Evolutionary conservation across 2,888 invertebrate species (phyloP).

Genomic region (Temnothorax unifasciatus): DNA sequence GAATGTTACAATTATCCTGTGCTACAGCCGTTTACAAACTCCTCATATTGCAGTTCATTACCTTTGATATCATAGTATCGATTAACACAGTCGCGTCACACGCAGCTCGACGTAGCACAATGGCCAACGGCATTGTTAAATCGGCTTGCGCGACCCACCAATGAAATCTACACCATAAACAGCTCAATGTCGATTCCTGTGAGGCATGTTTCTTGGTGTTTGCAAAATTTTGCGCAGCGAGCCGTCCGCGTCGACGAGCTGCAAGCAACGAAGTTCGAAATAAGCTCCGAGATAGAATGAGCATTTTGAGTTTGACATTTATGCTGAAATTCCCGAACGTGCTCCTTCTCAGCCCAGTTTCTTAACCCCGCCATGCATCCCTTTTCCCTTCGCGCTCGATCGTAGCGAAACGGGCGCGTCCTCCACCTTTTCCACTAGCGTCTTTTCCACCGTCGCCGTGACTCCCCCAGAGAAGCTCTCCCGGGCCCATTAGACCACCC

Average conservation of each 20-base stretch:
- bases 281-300: slow-evolving; percentile 55
- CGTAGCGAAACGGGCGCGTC: slow-evolving; percentile 33
- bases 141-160: not conserved
- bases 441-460: slow-evolving; percentile 29
- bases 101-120: slow-evolving; percentile 15
- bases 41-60: slow-evolving; percentile 45
- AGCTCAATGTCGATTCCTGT: slow-evolving; percentile 5
- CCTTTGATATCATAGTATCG: slow-evolving; percentile 42
- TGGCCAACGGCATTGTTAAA: slow-evolving; percentile 12
- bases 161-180: slow-evolving; percentile 4
- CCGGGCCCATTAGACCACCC: slow-evolving; percentile 79
- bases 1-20: slow-evolving; percentile 27
- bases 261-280: slow-evolving; percentile 57
- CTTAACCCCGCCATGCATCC: slow-evolving; percentile 24
- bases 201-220: slow-evolving; percentile 15
- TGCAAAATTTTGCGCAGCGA: slow-evolving; percentile 57
- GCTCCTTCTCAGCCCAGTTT: slow-evolving; percentile 57
- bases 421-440: slow-evolving; percentile 48
- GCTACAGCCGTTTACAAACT: slow-evolving; percentile 31
- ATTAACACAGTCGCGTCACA: slow-evolving; percentile 25
- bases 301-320: slow-evolving; percentile 63
- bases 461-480: slow-evolving; percentile 51
- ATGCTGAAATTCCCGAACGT: slow-evolving; percentile 63
- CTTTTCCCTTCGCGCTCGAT: not conserved
- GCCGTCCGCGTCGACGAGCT: not conserved